Base-by-base conservation (phyloP, 2,113 vertebrate genomes). In the Trichomycterus rosablanca region DNA sequence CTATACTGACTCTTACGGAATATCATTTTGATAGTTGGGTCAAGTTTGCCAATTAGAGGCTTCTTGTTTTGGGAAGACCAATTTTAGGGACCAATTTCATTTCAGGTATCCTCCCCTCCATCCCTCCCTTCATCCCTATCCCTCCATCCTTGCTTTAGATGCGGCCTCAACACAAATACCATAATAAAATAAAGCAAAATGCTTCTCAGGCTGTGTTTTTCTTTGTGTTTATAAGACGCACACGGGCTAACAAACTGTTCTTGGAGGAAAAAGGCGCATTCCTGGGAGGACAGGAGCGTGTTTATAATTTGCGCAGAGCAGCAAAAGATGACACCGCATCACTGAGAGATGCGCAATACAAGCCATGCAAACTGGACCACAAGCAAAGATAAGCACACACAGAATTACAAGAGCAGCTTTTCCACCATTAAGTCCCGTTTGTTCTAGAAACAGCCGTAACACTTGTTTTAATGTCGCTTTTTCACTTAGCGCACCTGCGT, bases 281-380 rank as follows among this genome's bases (percentile, higher is more conserved):
- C 2, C 26, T 5, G 3, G 5, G 8, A 15, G 12, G 11, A 20
- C 5, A n/a, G 14, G 22, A 9, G 52, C 50, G 63, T 71, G 61
- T 42, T 50, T 54, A 28, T 49, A 19, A 74, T 82, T 86, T 86
- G 83, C 80, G 83, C 83, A 85, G 74, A 83, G 80, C 81, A 86
- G 81, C 74, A 80, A 76, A 77, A 65, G 73, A 46, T 44, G 43
- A 70, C 24, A 61, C 59, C 63, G 75, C 75, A 72, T n/a, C 60
- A 59, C 56, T 32, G 45, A 80, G 56, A 34, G 71, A 76, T 84
- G 76, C 80, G 81, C 83, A 83, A 78, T 8, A 37, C 9, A 9
- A 32, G 30, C n/a, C n/a, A n/a, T n/a, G n/a, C 3, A 30, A 7
- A 30, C 26, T 30, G 26, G 7, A 4, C 26, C 3, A 30, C 3